Conservation (phyloP, 1,140 invertebrate genomes). For the Megathymus violae region DNA sequence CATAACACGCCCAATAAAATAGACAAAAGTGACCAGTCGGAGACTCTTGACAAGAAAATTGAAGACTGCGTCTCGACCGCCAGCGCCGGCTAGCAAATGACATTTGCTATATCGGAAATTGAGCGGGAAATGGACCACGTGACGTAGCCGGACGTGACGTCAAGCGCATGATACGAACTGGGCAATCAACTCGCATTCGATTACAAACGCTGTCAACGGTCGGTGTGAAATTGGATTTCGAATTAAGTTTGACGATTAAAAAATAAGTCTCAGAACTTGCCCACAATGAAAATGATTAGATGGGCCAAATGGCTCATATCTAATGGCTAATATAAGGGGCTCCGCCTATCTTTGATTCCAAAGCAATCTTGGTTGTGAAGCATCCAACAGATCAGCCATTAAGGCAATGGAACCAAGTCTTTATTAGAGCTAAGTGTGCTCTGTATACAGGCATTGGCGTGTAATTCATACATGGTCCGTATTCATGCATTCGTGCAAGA, state of each 20-base stretch:
- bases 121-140: slow-evolving; percentile 71
- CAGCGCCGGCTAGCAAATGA: slow-evolving; percentile 42
- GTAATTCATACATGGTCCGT: no score
- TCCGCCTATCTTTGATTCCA: no score
- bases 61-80: slow-evolving; percentile 19
- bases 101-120: slow-evolving; percentile 67
- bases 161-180: slow-evolving; percentile 64
- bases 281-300: no score
- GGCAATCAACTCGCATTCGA: slow-evolving; percentile 73
- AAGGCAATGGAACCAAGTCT: no score
- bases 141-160: slow-evolving; percentile 67
- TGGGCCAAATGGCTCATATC: background rate
- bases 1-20: no score
- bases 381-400: no score
- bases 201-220: slow-evolving; percentile 51
- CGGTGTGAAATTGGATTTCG: slow-evolving; percentile 35
- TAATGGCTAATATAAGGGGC: no score
- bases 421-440: no score
- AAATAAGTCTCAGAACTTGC: background rate
- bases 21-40: no score
- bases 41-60: slow-evolving; percentile 24
- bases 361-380: no score
- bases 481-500: no score
- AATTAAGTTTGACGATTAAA: slow-evolving; percentile 28
- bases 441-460: no score